Evolutionary conservation across 2,888 invertebrate species (phyloP).

Genomic region (Anthophora plumipes): DNA sequence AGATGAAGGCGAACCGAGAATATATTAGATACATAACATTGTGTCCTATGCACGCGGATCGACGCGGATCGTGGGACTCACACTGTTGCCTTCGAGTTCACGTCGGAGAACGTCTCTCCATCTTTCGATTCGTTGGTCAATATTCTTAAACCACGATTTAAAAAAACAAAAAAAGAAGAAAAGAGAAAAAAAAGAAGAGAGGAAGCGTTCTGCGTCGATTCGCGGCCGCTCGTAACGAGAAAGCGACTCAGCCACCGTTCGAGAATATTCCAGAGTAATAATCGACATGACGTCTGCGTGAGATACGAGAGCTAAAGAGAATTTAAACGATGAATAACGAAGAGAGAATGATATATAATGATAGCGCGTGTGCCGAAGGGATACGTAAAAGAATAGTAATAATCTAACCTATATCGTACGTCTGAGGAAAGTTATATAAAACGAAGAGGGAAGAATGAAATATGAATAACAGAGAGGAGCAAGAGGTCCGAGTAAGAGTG

Average conservation of each 20-base stretch:
- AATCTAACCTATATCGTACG: conserved; percentile 72
- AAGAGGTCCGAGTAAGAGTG: no score
- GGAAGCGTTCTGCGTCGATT: background rate
- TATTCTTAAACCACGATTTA: no score
- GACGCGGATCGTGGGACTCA: conserved; percentile 7
- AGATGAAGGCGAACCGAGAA: background rate
- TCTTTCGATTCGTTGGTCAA: background rate
- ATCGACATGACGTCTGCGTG: conserved; percentile 6
- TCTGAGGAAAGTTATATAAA: conserved; percentile 73
- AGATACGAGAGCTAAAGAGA: background rate
- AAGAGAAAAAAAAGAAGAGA: no score
- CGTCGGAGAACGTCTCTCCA: background rate
- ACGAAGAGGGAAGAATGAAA: conserved; percentile 31
- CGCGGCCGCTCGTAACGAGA: conserved; percentile 10
- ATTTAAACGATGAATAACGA: background rate
- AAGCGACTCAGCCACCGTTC: conserved; percentile 6
- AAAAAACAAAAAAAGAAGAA: no score
- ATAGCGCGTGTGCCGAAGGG: conserved; percentile 44
- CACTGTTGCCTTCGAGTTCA: background rate
- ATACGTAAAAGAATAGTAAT: conserved; percentile 67
- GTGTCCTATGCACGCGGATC: background rate
- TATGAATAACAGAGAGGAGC: conserved; percentile 30
- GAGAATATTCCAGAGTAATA: conserved; percentile 20
- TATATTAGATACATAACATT: background rate
- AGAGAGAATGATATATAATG: conserved; percentile 22